Conservation (phyloP, 2,797 vertebrate species). For the Hozukius guyotensis region DNA sequence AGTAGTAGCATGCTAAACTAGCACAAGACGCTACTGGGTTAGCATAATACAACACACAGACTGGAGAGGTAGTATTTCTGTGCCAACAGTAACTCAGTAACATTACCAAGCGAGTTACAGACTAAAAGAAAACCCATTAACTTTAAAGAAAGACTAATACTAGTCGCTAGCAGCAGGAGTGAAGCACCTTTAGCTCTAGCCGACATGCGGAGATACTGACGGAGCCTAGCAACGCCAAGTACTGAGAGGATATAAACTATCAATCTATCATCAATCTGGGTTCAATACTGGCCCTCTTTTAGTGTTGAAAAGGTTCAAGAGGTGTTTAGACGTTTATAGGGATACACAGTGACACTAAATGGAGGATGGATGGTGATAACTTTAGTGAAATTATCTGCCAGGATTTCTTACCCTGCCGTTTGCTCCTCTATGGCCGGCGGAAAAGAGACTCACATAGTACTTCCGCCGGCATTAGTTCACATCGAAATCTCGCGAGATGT, state of each 20-base stretch:
- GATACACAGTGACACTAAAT: neutral
- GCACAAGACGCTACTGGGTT: constrained; percentile 5
- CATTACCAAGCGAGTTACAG: accelerated
- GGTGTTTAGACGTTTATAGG: neutral
- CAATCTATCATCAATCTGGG: neutral
- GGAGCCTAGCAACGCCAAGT: neutral
- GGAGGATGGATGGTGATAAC: constrained; percentile 75
- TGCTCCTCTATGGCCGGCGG: constrained; percentile 86
- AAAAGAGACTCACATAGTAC: constrained; percentile 81
- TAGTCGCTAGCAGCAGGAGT: neutral
- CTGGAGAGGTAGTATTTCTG: accelerated
- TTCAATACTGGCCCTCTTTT: constrained; percentile 36
- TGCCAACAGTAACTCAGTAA: accelerated
- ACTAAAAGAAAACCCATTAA: accelerated
- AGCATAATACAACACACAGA: constrained; percentile 15
- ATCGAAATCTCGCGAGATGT: constrained; percentile 81
- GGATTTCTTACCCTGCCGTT: constrained; percentile 85
- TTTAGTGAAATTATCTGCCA: constrained; percentile 23
- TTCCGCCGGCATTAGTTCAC: constrained; percentile 85
- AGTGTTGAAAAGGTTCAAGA: neutral
- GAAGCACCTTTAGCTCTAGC: neutral
- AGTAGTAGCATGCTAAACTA: constrained; percentile 23
- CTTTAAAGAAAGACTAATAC: accelerated
- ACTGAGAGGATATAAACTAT: neutral
- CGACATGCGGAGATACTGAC: constrained; percentile 67